A percentile compares a stretch with the other conserved stretches of the same genome.
phyloP scores from a whole-genome alignment of 1,140 invertebrate species.

The Latrodectus geometricus region DNA sequence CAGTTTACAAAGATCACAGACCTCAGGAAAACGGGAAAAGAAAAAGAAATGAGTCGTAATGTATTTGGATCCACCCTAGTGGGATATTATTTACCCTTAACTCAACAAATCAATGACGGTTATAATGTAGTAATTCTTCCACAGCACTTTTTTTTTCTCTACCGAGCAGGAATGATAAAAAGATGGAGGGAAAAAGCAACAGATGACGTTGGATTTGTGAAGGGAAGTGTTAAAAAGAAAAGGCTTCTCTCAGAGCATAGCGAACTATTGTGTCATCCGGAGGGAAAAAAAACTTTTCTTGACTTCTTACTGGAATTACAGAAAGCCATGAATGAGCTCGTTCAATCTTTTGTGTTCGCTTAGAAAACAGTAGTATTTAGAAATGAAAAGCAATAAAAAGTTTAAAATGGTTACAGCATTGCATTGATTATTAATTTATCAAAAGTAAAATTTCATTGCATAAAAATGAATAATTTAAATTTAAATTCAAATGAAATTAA shows the following conservation, averaged over 20 bases:
- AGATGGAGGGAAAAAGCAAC: neutral
- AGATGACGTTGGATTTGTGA: neutral
- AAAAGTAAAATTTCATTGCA: too few species aligned
- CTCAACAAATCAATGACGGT: neutral
- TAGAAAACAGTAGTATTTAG: too few species aligned
- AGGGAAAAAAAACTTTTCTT: neutral
- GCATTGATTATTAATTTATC: too few species aligned
- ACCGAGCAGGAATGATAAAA: neutral
- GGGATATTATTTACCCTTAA: neutral
- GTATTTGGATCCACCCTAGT: neutral
- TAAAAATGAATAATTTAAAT: too few species aligned
- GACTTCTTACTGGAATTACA: too few species aligned
- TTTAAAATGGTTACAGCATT: too few species aligned
- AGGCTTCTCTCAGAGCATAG: neutral
- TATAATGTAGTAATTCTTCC: neutral
- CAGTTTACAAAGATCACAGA: neutral
- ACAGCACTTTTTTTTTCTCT: neutral
- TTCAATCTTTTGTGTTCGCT: too few species aligned
- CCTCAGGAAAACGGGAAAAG: neutral
- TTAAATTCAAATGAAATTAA: too few species aligned
- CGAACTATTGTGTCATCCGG: neutral
- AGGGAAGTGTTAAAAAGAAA: neutral
- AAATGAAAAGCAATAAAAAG: too few species aligned
- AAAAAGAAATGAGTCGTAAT: neutral
- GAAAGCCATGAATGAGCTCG: too few species aligned